These are phyloP conservation scores for Drosophila melanocephala DNA, from an alignment of 2,888 invertebrate genomes.

Conservation along the genomic window DNA sequence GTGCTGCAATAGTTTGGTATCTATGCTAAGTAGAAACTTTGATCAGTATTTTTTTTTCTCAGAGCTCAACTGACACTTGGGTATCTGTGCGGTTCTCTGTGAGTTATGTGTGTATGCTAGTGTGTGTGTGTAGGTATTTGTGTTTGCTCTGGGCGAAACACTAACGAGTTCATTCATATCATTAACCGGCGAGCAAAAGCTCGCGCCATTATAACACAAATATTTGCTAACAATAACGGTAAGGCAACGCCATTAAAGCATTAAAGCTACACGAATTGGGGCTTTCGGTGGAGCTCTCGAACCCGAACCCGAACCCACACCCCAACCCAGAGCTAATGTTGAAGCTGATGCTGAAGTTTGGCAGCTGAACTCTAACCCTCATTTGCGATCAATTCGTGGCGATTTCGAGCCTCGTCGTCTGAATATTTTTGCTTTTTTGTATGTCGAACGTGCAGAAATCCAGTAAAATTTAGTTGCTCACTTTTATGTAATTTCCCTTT, in stretches of 20 bases:
- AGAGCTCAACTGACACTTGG: conserved; percentile 48
- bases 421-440: conserved; percentile 71
- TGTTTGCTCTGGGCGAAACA: conserved; percentile 37
- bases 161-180: conserved; percentile 77
- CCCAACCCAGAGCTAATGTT: conserved; percentile 7
- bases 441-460: conserved; percentile 74
- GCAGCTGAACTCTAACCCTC: conserved; percentile 75
- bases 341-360: conserved; percentile 28
- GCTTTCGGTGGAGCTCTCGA: conserved; percentile 27
- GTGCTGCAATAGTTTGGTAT: conserved; percentile 53
- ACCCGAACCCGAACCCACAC: conserved; percentile 13
- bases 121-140: conserved; percentile 7
- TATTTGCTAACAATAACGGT: conserved; percentile 77
- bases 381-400: conserved; percentile 81
- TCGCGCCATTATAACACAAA: conserved; percentile 79
- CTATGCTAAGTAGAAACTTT: conserved; percentile 61
- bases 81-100: conserved; percentile 45
- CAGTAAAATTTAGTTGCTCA: conserved; percentile 78
- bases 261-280: conserved; percentile 61
- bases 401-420: conserved; percentile 69
- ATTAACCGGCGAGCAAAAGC: conserved; percentile 67
- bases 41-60: conserved; percentile 43
- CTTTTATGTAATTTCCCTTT: conserved; percentile 81
- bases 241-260: conserved; percentile 70
- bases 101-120: conserved; percentile 13